Percentiles rank a stretch among this genome's conserved stretches.
Conservation (phyloP, 1,140 invertebrate genomes). For the Calliopsis andreniformis region DNA sequence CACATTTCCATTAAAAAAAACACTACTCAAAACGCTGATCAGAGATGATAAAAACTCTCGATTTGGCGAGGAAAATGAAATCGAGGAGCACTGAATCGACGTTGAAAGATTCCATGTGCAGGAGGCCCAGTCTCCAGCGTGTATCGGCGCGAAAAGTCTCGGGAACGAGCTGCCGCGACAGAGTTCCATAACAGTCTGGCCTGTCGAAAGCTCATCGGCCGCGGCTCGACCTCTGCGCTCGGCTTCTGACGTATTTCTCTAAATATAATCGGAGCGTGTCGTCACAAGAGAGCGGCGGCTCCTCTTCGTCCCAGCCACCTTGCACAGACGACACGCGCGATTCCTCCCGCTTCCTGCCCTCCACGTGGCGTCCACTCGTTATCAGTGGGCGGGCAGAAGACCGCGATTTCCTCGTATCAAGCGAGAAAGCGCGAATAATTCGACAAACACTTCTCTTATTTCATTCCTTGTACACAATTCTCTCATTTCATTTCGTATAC, state of each 20-base stretch:
- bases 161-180: slow-evolving; percentile 23
- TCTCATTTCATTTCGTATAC: no score
- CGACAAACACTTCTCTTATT: no score
- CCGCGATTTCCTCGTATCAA: background rate
- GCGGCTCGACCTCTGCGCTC: slow-evolving; percentile 27
- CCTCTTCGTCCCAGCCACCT: slow-evolving; percentile 6
- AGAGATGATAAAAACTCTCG: no score
- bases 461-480: no score
- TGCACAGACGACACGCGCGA: background rate
- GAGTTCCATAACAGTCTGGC: slow-evolving; percentile 51
- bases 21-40: no score
- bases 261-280: slow-evolving; percentile 65
- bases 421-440: background rate
- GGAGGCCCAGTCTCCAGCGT: background rate
- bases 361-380: slow-evolving; percentile 17
- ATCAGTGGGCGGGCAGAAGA: background rate
- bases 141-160: slow-evolving; percentile 14
- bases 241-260: slow-evolving; percentile 62
- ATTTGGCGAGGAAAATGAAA: background rate
- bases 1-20: no score
- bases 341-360: background rate
- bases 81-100: background rate
- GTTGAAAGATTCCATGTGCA: background rate
- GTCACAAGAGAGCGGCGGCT: slow-evolving; percentile 35
- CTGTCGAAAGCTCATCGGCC: slow-evolving; percentile 49